A percentile compares a stretch with the other conserved stretches of the same genome.
Evolutionary conservation across 2,888 invertebrate genomes (phyloP).

Genomic region (Ceriagrion tenellum): DNA sequence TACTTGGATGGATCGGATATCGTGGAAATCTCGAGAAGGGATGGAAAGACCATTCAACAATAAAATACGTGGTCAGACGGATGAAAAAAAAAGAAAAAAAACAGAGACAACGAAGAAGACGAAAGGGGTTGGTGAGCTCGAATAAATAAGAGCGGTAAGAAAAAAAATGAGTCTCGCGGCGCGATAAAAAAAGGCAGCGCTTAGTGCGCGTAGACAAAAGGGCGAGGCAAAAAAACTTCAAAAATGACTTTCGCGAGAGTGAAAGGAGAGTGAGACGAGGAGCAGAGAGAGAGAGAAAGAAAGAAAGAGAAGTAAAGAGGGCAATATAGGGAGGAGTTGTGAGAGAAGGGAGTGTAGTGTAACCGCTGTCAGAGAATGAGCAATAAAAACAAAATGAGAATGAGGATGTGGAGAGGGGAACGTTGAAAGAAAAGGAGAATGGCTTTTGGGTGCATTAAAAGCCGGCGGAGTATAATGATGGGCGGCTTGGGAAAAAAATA

Average conservation of each 20-base stretch:
- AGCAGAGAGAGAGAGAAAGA: neutral
- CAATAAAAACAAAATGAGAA: neutral
- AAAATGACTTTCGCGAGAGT: slow-evolving; percentile 26
- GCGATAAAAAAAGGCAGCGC: slow-evolving; percentile 23
- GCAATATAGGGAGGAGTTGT: neutral
- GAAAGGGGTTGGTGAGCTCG: neutral
- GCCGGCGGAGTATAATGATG: neutral
- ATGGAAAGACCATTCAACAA: neutral
- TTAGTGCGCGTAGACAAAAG: slow-evolving; percentile 36
- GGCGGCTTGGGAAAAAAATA: neutral
- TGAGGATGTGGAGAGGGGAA: neutral
- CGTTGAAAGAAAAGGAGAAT: neutral
- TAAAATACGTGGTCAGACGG: neutral
- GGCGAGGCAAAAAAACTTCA: neutral
- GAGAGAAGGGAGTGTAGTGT: neutral
- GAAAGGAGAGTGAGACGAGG: neutral
- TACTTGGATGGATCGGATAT: neutral
- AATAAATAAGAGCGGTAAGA: neutral
- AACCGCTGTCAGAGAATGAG: slow-evolving; percentile 5
- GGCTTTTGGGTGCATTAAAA: neutral
- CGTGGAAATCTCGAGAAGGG: neutral
- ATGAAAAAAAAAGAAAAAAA: neutral
- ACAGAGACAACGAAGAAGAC: neutral
- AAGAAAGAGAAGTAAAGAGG: neutral
- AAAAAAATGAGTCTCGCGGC: neutral